A percentile compares a stretch with the other conserved stretches of the same genome.
These are phyloP conservation scores for Collichthys lucidus DNA, from an alignment of 2,113 vertebrate species.

Conservation along the genomic window DNA sequence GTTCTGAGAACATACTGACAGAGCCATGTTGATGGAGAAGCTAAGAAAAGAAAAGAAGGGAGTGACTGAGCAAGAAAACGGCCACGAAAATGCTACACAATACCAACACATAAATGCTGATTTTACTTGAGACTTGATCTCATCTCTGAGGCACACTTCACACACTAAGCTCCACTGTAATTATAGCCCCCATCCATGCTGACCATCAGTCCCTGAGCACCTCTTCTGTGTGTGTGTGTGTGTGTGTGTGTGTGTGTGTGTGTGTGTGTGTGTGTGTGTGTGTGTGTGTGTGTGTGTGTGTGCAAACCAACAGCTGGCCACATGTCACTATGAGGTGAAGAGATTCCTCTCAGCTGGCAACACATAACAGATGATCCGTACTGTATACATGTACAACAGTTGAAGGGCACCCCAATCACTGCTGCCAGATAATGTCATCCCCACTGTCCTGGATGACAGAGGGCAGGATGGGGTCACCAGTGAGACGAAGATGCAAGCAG, in stretches of 20 bases:
- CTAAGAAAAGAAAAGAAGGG: no score
- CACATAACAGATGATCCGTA: no score
- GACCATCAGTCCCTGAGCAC: constrained; percentile 22
- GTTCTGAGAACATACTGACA: no score
- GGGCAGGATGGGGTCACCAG: constrained; percentile 37
- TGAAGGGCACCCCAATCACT: constrained; percentile 57
- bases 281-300: neutral
- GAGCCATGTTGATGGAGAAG: no score
- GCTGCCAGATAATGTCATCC: constrained; percentile 57
- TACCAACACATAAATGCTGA: no score
- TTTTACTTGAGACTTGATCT: constrained; percentile 33
- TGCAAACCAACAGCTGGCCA: neutral
- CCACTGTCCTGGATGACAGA: constrained; percentile 40
- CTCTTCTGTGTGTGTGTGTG: neutral
- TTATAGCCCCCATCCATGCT: constrained; percentile 45
- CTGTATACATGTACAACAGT: constrained; percentile 9
- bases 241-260: neutral
- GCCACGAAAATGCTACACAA: no score
- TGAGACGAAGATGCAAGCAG: constrained; percentile 11
- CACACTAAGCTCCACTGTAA: constrained; percentile 46
- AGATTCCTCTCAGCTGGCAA: no score
- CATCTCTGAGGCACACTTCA: constrained; percentile 44
- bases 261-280: neutral
- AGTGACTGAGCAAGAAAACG: no score
- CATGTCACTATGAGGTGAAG: neutral